Conservation (phyloP, 2,888 invertebrate genomes). For the Melipona beecheii region DNA sequence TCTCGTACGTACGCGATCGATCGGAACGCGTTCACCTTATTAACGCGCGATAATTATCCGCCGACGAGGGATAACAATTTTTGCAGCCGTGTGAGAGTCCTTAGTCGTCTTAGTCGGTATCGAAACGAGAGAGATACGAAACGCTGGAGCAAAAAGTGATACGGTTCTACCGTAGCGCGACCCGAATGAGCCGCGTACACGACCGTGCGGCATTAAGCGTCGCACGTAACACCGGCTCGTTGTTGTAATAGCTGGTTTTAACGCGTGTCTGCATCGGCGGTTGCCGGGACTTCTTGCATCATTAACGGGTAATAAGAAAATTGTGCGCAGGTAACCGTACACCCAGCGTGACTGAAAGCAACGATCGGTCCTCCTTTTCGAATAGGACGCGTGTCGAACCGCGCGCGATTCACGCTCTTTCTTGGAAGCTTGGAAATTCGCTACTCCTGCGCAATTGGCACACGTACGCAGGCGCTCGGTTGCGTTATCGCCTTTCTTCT, state of each 20-base stretch:
- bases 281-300: slow-evolving; percentile 67
- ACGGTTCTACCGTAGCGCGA: slow-evolving; percentile 23
- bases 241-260: slow-evolving; percentile 71
- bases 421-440: slow-evolving; percentile 35
- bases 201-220: slow-evolving; percentile 54
- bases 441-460: slow-evolving; percentile 35
- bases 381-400: slow-evolving; percentile 11
- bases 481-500: slow-evolving; percentile 24
- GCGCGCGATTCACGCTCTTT: slow-evolving; percentile 18
- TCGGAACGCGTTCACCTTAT: slow-evolving; percentile 31
- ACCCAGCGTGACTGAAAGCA: slow-evolving; percentile 47
- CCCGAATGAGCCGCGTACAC: slow-evolving; percentile 14
- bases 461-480: slow-evolving; percentile 25
- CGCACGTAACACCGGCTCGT: slow-evolving; percentile 61
- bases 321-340: slow-evolving; percentile 67
- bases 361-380: slow-evolving; percentile 64
- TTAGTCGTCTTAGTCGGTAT: slow-evolving; percentile 52
- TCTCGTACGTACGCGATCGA: slow-evolving; percentile 33
- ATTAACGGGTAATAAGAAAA: slow-evolving; percentile 74
- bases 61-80: slow-evolving; percentile 35
- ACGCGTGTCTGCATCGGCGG: slow-evolving; percentile 54
- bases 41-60: slow-evolving; percentile 61
- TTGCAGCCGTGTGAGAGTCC: slow-evolving; percentile 45
- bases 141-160: slow-evolving; percentile 58
- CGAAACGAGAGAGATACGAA: slow-evolving; percentile 55